Evolutionary conservation across 2,888 invertebrate species (phyloP), one percentile per base, ranked within the genome.

Genomic region (Zelleria hepariella): DNA sequence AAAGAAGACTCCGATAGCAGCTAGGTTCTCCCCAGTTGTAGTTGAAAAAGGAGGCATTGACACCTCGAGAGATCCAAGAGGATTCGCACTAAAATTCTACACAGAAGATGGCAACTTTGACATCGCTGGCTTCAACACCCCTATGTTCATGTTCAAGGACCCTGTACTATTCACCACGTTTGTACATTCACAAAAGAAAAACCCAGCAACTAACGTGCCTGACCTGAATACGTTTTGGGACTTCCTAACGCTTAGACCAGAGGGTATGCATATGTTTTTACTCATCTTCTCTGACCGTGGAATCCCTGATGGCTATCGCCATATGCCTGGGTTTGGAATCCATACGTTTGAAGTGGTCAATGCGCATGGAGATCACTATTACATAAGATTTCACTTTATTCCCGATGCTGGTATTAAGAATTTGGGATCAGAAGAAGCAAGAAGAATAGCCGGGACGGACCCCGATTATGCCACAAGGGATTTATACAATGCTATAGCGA

Each of bases 181-280:
- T 72, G 95, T 97, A 64, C 96, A 97, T 77, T 95, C 97, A 0
- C 97, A 97, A 75, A 98, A 97, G 78, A 90, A 96, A 64, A 98
- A 98, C 78, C 98, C 98, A 0, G 93, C 91, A 20, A 95, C 95
- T 0, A 94, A 95, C 74, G 82, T 96, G 32, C 94, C 94, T 79
- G 97, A 97, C 80, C 85, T 93, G 0, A 94, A 97, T 71, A 95
- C 94, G 94, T 94, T 96, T 72, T 98, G 97, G 97, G 97, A 98
- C 77, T 97, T 97, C 72, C 90, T 96, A 63, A 92, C 94, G 0
- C 84, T 96, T 42, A 90, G 95, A 24, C 95, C 96, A 0, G 97
- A 97, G 80, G 91, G 94, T 4, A 91, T 93, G n/a, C 96, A 97
- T 73, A 96, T 96, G 77, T 89, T 92, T 55, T 86, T 94, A 78